Conservation (phyloP, 2,888 invertebrate genomes). For the Tenodera sinensis region DNA sequence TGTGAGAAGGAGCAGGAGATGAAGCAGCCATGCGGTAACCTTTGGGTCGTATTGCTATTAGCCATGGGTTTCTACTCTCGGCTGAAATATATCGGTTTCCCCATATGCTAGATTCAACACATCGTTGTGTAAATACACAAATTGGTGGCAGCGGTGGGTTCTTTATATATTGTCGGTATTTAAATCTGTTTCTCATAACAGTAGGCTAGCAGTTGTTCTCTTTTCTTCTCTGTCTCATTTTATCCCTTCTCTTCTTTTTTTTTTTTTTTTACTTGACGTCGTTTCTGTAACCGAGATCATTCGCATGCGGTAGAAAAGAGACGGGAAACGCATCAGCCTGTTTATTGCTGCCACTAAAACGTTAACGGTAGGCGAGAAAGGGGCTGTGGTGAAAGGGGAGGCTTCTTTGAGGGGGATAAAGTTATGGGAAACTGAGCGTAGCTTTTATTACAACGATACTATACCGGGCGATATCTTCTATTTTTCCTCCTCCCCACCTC, state of each 20-base stretch:
- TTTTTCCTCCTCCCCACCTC: not conserved
- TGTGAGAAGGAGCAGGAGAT: too few relatives aligned
- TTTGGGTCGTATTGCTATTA: too few relatives aligned
- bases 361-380: constrained; percentile 1
- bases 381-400: not conserved
- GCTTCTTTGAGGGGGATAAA: not conserved
- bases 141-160: too few relatives aligned
- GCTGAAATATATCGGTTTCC: too few relatives aligned
- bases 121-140: too few relatives aligned
- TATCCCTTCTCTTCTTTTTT: not conserved
- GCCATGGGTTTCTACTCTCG: too few relatives aligned
- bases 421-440: constrained; percentile 17
- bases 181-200: not conserved
- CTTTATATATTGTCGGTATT: too few relatives aligned
- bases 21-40: too few relatives aligned
- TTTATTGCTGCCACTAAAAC: constrained; percentile 27
- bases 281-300: constrained; percentile 19
- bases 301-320: constrained; percentile 18
- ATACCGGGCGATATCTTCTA: not conserved
- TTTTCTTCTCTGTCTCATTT: not conserved
- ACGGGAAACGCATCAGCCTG: constrained; percentile 18
- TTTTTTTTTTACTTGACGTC: constrained; percentile 1
- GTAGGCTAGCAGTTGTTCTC: not conserved
- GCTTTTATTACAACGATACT: not conserved
- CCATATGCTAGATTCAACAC: too few relatives aligned